Percentiles rank a stretch among this genome's conserved stretches.
Conservation (phyloP, 2,113 vertebrate genomes). For the Notechis scutatus region DNA sequence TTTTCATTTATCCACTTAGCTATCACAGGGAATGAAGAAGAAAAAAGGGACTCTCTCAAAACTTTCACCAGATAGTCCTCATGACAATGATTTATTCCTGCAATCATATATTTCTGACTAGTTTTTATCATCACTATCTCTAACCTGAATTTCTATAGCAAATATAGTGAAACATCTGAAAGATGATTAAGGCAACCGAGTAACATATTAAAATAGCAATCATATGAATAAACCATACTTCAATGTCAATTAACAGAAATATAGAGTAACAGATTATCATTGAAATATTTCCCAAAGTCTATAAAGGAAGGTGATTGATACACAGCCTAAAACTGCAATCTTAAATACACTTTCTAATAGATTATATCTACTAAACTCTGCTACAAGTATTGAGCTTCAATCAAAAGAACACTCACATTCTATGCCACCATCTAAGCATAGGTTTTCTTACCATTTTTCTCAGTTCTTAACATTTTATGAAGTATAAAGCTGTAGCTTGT, state of each 20-base stretch:
- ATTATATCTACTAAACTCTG: neutral
- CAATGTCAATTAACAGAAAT: neutral
- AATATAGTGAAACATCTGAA: neutral
- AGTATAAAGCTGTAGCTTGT: neutral
- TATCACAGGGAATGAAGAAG: conserved; percentile 14
- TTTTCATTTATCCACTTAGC: neutral
- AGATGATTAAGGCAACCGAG: neutral
- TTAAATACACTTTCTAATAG: neutral
- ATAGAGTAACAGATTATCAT: neutral
- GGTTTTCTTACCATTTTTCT: neutral
- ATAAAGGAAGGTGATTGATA: neutral
- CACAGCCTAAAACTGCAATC: neutral
- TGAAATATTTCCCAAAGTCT: neutral
- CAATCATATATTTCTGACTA: neutral
- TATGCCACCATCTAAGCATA: neutral
- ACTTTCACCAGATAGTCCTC: neutral
- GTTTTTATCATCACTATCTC: neutral
- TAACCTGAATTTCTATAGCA: neutral
- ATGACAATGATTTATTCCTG: neutral
- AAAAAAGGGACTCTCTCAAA: neutral
- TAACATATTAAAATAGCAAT: neutral
- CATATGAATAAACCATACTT: neutral
- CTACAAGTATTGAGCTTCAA: neutral
- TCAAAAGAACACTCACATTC: neutral
- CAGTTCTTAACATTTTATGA: neutral